A percentile compares a stretch with the other conserved stretches of the same genome.
Conservation (phyloP, 2,888 invertebrate species). For the Mythimna loreyi region DNA sequence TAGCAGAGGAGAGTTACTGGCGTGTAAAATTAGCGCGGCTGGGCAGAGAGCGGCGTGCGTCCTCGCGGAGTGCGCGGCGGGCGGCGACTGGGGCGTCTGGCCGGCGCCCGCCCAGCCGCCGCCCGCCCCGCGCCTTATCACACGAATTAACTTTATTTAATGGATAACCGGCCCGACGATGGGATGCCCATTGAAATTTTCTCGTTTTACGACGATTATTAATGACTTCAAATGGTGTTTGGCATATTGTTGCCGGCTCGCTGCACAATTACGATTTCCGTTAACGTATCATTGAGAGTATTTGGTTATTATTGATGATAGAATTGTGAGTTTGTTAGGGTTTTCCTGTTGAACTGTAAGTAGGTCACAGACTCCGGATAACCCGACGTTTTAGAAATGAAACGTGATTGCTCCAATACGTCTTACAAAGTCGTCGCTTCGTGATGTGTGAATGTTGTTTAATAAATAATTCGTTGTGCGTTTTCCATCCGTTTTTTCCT, state of each 20-base stretch:
- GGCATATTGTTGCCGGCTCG: constrained; percentile 70
- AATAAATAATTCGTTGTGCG: constrained; percentile 6
- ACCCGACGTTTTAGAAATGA: constrained; percentile 4
- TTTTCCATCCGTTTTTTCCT: not conserved
- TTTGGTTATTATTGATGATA: constrained; percentile 43
- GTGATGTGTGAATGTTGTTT: constrained; percentile 1
- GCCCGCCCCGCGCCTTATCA: constrained; percentile 87
- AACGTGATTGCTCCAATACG: constrained; percentile 18
- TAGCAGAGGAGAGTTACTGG: constrained; percentile 77
- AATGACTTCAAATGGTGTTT: constrained; percentile 77
- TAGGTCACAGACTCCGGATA: constrained; percentile 49
- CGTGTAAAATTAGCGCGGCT: constrained; percentile 85
- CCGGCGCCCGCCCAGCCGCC: constrained; percentile 85
- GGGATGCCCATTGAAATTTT: constrained; percentile 84
- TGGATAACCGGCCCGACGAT: constrained; percentile 86
- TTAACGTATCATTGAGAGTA: constrained; percentile 26
- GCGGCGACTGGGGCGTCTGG: constrained; percentile 86
- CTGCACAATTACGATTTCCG: constrained; percentile 68
- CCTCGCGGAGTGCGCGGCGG: constrained; percentile 78
- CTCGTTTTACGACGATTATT: constrained; percentile 80
- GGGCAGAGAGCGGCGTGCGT: constrained; percentile 74
- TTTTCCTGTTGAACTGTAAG: constrained; percentile 42
- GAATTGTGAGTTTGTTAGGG: constrained; percentile 39
- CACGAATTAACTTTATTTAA: constrained; percentile 89
- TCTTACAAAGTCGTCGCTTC: constrained; percentile 9